phyloP scores from a whole-genome alignment of 2,797 vertebrate species.

The Melopsittacus undulatus region DNA sequence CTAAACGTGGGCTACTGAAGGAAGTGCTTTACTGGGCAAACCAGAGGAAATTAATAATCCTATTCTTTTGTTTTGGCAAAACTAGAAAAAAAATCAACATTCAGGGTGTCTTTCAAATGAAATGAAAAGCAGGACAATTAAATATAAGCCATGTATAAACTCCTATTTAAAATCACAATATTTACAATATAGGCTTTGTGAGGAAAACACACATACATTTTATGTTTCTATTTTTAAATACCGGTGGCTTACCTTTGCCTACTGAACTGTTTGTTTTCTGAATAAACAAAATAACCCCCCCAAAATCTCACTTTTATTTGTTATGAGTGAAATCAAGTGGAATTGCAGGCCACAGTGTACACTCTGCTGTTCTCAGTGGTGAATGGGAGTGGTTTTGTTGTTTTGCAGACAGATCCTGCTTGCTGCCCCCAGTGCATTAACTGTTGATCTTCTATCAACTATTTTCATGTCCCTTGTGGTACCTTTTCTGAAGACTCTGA shows the following conservation, averaged over 20 bases:
- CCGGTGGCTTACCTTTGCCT: neutral
- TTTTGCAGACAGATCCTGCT: neutral
- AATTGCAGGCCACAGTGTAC: neutral
- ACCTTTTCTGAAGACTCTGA: neutral
- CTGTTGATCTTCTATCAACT: neutral
- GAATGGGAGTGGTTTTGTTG: neutral
- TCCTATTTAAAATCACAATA: neutral
- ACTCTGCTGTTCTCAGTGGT: neutral
- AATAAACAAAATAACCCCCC: slow-evolving; percentile 15
- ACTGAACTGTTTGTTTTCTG: neutral
- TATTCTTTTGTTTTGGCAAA: neutral
- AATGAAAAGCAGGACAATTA: neutral
- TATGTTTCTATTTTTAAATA: neutral
- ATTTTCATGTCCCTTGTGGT: neutral
- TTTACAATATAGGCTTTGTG: neutral
- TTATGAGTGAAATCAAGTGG: neutral
- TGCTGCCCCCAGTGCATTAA: neutral
- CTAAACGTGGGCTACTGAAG: neutral
- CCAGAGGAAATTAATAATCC: neutral
- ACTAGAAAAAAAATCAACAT: neutral
- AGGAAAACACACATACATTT: neutral
- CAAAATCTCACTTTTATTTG: neutral
- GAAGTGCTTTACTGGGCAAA: neutral
- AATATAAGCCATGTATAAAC: neutral
- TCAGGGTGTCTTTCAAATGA: neutral